Percentiles rank a stretch among this genome's conserved stretches.
Evolutionary conservation across 2,113 vertebrate species (phyloP).

Genomic region (Porphyrio hochstetteri): DNA sequence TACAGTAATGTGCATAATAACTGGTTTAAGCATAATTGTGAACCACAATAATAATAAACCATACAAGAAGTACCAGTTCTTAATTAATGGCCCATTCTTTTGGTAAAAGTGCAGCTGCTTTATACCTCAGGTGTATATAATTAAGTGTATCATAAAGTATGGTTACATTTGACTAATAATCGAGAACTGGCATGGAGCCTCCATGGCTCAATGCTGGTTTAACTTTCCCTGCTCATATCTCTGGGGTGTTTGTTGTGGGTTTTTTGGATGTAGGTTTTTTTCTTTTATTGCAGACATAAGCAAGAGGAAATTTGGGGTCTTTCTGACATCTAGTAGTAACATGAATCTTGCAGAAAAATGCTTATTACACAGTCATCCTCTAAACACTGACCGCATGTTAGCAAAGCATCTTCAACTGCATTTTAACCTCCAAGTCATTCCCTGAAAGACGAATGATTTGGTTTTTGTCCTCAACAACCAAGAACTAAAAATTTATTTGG

Average conservation of each 20-base stretch:
- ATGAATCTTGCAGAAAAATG: conserved; percentile 17
- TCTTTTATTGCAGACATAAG: not conserved
- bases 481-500: conserved; percentile 45
- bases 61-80: conserved; percentile 70
- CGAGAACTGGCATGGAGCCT: conserved; percentile 10
- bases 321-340: not conserved
- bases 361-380: not conserved
- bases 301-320: not conserved
- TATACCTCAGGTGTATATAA: conserved; percentile 72
- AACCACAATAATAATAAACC: conserved; percentile 73
- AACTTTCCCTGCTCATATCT: conserved; percentile 28
- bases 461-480: conserved; percentile 29
- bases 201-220: not conserved
- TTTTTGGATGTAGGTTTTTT: too few relatives aligned
- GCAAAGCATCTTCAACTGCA: conserved; percentile 43
- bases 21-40: conserved; percentile 69
- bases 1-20: conserved; percentile 70
- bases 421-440: conserved; percentile 41
- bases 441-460: conserved; percentile 35
- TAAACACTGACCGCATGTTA: conserved; percentile 12
- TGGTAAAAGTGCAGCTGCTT: conserved; percentile 62
- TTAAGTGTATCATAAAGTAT: conserved; percentile 49
- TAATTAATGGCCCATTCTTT: conserved; percentile 75
- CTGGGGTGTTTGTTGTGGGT: too few relatives aligned
- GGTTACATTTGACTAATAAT: conserved; percentile 44